Percentiles rank a stretch among this genome's conserved stretches.
These are phyloP conservation scores for Erythrocebus patas DNA, from an alignment of 2,113 vertebrate genomes.

Conservation along the genomic window DNA sequence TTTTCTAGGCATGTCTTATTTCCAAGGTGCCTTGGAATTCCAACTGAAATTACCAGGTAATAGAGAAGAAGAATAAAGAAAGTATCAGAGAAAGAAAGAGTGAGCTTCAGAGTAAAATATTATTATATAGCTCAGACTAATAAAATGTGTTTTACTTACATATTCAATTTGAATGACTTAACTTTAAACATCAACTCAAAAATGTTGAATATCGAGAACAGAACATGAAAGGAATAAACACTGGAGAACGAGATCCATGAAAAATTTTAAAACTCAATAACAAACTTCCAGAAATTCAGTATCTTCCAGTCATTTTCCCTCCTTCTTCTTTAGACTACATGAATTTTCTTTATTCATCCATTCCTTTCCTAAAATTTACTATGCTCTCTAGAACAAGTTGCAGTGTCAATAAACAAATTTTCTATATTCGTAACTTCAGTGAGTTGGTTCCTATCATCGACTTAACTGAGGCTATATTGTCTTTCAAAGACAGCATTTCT, in stretches of 20 bases:
- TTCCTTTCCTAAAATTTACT: background rate
- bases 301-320: background rate
- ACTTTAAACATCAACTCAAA: background rate
- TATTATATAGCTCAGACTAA: background rate
- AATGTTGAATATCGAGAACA: background rate
- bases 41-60: constrained; percentile 43
- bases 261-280: background rate
- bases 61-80: background rate
- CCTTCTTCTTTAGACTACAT: background rate
- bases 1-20: background rate
- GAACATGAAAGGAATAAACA: background rate
- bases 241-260: background rate
- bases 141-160: background rate
- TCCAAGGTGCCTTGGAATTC: accelerated
- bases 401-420: background rate
- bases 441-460: background rate
- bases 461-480: background rate
- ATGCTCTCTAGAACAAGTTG: background rate
- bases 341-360: background rate
- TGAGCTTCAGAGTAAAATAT: background rate
- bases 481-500: background rate
- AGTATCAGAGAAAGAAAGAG: background rate
- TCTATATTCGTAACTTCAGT: background rate
- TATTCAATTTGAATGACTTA: background rate
- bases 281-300: background rate